A percentile compares a stretch with the other conserved stretches of the same genome.
Evolutionary conservation across 2,888 invertebrate genomes (phyloP).

Genomic region (Lepidochrysops patricia): DNA sequence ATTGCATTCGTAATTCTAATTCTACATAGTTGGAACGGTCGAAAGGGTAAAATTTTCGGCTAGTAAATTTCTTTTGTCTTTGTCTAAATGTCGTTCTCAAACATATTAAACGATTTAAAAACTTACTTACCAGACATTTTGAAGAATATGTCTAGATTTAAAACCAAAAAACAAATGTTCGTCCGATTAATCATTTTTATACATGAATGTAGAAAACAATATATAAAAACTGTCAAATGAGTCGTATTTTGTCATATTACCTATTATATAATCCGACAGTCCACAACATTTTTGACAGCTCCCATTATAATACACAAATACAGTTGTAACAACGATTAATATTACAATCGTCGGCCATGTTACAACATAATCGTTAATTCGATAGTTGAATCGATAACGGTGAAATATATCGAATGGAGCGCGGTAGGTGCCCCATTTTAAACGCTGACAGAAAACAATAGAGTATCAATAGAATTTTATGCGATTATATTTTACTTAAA

Average conservation of each 20-base stretch:
- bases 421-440: constrained; percentile 45
- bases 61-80: no score
- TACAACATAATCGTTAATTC: constrained; percentile 28
- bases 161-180: no score
- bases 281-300: background rate
- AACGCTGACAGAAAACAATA: constrained; percentile 31
- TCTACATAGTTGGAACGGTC: no score
- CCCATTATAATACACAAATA: constrained; percentile 4
- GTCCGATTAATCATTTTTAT: no score
- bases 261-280: background rate
- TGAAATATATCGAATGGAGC: constrained; percentile 57
- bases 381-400: constrained; percentile 37
- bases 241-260: background rate
- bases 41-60: no score
- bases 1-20: no score
- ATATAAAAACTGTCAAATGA: background rate
- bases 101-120: no score
- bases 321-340: background rate
- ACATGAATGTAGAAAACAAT: no score
- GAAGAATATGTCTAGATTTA: no score
- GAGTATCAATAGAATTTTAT: constrained; percentile 27
- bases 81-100: no score
- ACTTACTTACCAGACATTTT: no score
- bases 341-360: background rate
- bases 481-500: constrained; percentile 26